Conservation (phyloP, 2,113 vertebrate species). For the Arizona elegans region DNA sequence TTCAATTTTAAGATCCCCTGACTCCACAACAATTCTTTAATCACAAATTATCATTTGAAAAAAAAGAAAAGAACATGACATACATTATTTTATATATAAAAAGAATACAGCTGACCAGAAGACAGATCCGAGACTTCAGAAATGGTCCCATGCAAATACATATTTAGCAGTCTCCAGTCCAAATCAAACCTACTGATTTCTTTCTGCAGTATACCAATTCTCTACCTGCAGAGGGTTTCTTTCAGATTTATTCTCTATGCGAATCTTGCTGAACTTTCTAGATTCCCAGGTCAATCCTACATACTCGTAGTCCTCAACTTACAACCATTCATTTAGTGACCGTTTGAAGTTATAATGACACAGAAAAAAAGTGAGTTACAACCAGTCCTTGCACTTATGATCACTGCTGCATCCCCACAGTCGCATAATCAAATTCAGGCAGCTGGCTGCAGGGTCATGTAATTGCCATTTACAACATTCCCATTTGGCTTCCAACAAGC, state of each 20-base stretch:
- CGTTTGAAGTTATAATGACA: neutral
- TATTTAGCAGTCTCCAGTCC: neutral
- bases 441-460: neutral
- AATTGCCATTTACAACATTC: neutral
- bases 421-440: neutral
- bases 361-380: neutral
- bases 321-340: neutral
- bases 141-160: neutral
- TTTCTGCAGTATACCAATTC: neutral
- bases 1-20: neutral
- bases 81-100: neutral
- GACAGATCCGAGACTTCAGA: neutral
- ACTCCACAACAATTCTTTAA: neutral
- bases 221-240: neutral
- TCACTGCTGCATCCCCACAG: neutral
- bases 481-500: neutral
- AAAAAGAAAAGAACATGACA: neutral
- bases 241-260: neutral
- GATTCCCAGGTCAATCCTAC: neutral
- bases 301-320: neutral
- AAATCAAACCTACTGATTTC: neutral
- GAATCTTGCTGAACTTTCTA: neutral
- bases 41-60: neutral
- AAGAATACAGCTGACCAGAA: neutral
- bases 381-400: neutral